A percentile compares a stretch with the other conserved stretches of the same genome.
Conservation (phyloP, 2,888 invertebrate species). For the Parnassius mnemosyne region DNA sequence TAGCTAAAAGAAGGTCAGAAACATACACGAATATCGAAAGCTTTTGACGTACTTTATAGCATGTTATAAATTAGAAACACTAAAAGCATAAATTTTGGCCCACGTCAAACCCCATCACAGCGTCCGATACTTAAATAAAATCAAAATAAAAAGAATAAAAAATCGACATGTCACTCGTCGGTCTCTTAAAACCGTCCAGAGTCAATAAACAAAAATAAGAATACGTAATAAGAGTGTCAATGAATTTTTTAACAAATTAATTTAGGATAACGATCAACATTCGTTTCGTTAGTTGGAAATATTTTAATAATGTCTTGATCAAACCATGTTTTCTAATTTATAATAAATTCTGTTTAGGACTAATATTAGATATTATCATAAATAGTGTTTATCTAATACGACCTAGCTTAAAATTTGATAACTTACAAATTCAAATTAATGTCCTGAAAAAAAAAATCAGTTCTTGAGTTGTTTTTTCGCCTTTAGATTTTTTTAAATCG, state of each 20-base stretch:
- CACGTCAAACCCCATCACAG: conserved; percentile 70
- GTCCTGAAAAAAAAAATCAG: too few species aligned
- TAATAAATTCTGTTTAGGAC: conserved; percentile 6
- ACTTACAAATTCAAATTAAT: too few species aligned
- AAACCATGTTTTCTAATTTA: conserved; percentile 1
- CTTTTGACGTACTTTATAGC: conserved; percentile 69
- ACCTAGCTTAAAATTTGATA: too few species aligned
- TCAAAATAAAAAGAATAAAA: conserved; percentile 47
- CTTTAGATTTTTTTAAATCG: too few species aligned
- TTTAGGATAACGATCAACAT: conserved; percentile 16
- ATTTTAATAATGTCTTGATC: conserved; percentile 7
- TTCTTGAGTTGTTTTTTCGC: too few species aligned
- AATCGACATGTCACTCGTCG: conserved; percentile 44
- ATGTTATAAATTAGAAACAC: conserved; percentile 67
- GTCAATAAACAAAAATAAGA: conserved; percentile 26
- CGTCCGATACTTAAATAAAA: conserved; percentile 62
- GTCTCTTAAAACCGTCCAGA: conserved; percentile 38
- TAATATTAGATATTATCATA: background rate
- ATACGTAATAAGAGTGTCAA: conserved; percentile 15
- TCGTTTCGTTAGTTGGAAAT: conserved; percentile 8
- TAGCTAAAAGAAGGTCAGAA: conserved; percentile 36
- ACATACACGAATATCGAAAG: conserved; percentile 52
- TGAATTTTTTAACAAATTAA: conserved; percentile 25
- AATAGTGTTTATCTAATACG: too few species aligned
- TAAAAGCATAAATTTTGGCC: conserved; percentile 73